Evolutionary conservation across 2,113 vertebrate genomes (phyloP).

Genomic region (Accipiter virgatus): DNA sequence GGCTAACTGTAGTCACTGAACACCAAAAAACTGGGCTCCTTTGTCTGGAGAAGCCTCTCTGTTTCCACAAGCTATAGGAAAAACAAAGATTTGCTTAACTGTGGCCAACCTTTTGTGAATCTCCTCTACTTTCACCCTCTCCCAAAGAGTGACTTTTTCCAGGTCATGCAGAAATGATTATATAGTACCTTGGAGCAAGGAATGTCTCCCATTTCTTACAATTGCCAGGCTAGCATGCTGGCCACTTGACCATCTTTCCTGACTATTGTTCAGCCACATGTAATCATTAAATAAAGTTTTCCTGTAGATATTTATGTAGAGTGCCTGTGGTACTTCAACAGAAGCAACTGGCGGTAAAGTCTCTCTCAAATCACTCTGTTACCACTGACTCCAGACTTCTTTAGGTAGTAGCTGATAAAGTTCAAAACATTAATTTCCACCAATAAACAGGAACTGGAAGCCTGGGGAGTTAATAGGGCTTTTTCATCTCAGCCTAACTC

Average conservation of each 20-base stretch:
- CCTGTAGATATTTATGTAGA: constrained; percentile 1
- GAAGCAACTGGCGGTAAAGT: background rate
- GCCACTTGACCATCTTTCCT: background rate
- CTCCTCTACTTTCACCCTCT: background rate
- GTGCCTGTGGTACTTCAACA: background rate
- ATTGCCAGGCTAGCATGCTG: background rate
- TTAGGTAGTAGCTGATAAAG: constrained; percentile 70
- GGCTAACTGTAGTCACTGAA: background rate
- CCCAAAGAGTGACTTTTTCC: background rate
- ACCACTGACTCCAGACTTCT: constrained; percentile 58
- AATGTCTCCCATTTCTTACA: background rate
- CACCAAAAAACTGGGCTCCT: background rate
- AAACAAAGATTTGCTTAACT: background rate
- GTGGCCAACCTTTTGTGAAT: background rate
- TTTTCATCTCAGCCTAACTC: constrained; percentile 72
- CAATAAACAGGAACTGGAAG: constrained; percentile 68
- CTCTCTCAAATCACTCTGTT: constrained; percentile 32
- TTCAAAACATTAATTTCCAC: constrained; percentile 75
- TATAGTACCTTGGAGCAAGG: background rate
- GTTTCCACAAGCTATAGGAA: background rate
- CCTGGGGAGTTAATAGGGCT: constrained; percentile 68
- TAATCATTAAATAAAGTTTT: background rate
- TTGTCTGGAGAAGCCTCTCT: background rate
- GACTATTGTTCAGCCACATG: background rate
- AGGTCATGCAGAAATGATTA: background rate